Evolutionary conservation across 2,797 vertebrate genomes (phyloP).

Genomic region (Podargus strigoides): DNA sequence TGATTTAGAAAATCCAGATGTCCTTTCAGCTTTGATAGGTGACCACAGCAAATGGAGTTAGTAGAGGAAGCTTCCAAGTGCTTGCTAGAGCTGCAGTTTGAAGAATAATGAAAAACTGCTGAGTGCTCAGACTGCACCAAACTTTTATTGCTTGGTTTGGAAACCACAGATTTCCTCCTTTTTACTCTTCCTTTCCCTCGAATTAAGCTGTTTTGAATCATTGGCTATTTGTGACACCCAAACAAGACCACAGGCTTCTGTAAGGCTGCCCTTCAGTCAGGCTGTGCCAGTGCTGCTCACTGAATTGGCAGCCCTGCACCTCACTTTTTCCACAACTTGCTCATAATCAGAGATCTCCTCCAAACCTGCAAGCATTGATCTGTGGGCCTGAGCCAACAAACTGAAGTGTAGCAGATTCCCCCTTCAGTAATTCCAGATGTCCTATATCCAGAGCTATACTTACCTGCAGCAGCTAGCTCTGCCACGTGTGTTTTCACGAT

Average conservation of each 20-base stretch:
- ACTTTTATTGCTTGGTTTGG: slow-evolving; percentile 53
- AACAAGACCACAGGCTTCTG: slow-evolving; percentile 55
- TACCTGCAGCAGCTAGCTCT: slow-evolving; percentile 1
- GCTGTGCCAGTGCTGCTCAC: slow-evolving; percentile 39
- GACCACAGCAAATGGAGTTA: slow-evolving; percentile 43
- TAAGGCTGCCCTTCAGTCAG: slow-evolving; percentile 12
- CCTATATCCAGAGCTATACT: background rate
- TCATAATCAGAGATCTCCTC: background rate
- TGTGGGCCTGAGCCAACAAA: slow-evolving; percentile 4
- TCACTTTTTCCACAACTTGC: background rate
- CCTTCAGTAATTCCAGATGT: slow-evolving; percentile 49
- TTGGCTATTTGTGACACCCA: slow-evolving; percentile 44
- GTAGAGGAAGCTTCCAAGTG: slow-evolving; percentile 2
- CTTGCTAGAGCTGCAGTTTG: slow-evolving; percentile 1
- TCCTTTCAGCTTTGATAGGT: slow-evolving; percentile 13
- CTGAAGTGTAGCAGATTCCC: slow-evolving; percentile 1
- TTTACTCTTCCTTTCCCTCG: slow-evolving; percentile 4
- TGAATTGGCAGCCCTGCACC: slow-evolving; percentile 21
- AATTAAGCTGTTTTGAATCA: slow-evolving; percentile 46
- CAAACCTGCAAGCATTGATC: background rate
- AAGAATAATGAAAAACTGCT: slow-evolving; percentile 54
- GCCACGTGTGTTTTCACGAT: background rate
- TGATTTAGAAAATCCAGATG: slow-evolving; percentile 55
- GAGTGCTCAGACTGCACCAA: slow-evolving; percentile 29
- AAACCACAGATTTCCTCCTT: slow-evolving; percentile 51